Base-by-base conservation (phyloP, 23 tunicate genomes). In the Halocynthia aurantium region DNA sequence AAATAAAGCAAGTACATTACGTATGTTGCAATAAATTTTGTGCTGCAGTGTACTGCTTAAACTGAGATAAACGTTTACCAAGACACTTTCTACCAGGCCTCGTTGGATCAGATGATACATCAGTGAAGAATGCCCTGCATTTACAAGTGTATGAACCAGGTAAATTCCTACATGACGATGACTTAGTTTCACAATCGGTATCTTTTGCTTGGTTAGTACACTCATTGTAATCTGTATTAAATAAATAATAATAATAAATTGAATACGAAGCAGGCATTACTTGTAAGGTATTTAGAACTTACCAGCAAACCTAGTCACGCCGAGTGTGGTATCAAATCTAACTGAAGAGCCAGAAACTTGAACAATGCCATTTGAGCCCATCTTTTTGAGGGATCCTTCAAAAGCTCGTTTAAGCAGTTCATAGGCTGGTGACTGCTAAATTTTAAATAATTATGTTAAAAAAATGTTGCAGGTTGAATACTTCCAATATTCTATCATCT, bases 101-200 rank as follows among this genome's bases (percentile, higher is more conserved):
- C 5, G 55, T 15, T 8, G 78, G 78, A 56, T 74, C 31, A 31
- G 44, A 4, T 31, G 44, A 31, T 22, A 13, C 64, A 54, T 74
- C 78, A 54, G 57, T 10, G 56, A 50, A 74, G 19, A 18, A 17
- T 53, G 21, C 57, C 56, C 62, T 74, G 21, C 78, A 74, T 21
- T 8, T 44, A 54, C 78, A 74, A 19, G 64, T 74, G 57, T 74
- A 74, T 11, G 78, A 74, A 19, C 78, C 78, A 13, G 78, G 62
- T 4, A 64, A 54, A 49, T 74, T 74, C 15, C 19, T 52, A 54
- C 78, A 74, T 74, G 31, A 54, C 31, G 78, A 52, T 6, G 21
- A 15, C 8, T 22, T 54, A 11, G 60, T 54, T 19, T 74, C 64
- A 18, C 78, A 74, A n/a, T 74, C 78, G 21, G 78, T 74, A 18